Base-by-base conservation (phyloP, 1,140 invertebrate species). In the Acromyrmex echinatior region DNA sequence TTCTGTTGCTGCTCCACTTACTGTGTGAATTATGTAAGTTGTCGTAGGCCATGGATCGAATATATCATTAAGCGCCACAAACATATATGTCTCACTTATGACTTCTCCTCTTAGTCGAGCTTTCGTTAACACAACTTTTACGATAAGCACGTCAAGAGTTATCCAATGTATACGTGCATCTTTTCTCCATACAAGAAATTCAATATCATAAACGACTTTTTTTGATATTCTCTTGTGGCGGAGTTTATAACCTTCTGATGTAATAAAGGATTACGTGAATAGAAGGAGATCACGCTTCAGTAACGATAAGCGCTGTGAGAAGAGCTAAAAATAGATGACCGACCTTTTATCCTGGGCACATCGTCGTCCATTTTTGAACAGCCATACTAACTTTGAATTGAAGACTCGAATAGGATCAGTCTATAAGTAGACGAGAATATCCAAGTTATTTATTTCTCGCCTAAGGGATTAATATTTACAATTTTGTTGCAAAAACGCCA, bases 21-120 rank as follows among this genome's bases (percentile, higher is more conserved):
- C 82, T 12, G 51, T 21, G 60, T 79, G 62, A 86, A 86, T 86
- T 86, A 86, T 86, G 45, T 79, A 86, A 86, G 82, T 86, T 86
- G 74, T 86, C 82, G 60, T 9, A 68, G 74, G 31, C 73, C 39
- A 66, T 86, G 49, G 49, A 53, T 86, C 74, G 60, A 86, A 45
- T 66, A 49, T 49, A 49, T 77, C 49, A 77, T 79, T 65, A 68
- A 86, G 10, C 60, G 39, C 31, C 14, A n/a, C 49, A 25, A 39
- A 62, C 14, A 49, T 45, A 45, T 45, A 45, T 28, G 39, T 49
- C 51, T 82, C 51, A 73, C 18, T 79, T 65, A 51, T 14, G 25
- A 76, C 14, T 28, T 39, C 14, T 62, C 35, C 70, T 45, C 53
- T n/a, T 35, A 82, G 35, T 49, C 53, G 68, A 18, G 14, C 31